These are phyloP conservation scores for Pipra filicauda DNA, from an alignment of 2,113 vertebrate species.

Conservation along the genomic window DNA sequence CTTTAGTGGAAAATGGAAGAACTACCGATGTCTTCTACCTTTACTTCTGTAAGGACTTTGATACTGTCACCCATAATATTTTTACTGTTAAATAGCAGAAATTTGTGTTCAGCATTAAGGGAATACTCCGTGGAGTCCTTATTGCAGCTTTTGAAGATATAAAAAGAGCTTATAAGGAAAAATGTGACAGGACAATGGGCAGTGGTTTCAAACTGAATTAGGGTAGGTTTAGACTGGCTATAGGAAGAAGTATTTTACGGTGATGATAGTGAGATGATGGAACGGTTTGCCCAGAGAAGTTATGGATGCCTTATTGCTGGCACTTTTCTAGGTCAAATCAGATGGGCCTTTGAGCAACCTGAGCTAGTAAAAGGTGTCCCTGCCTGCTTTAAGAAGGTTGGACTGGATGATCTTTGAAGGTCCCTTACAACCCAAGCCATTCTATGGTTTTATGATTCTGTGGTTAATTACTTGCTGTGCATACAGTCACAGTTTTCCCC, in stretches of 20 bases:
- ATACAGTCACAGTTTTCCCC: not conserved
- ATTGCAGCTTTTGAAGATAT: not conserved
- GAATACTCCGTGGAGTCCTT: not conserved
- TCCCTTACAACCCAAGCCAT: not conserved
- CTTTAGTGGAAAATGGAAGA: not conserved
- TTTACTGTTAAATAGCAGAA: not conserved
- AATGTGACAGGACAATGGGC: not conserved
- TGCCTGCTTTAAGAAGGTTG: accelerated
- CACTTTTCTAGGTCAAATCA: not conserved
- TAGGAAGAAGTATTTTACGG: not conserved
- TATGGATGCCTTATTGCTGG: not conserved
- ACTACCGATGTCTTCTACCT: accelerated
- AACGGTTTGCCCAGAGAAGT: not conserved
- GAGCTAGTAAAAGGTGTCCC: not conserved
- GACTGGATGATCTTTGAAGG: not conserved
- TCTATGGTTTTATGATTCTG: not conserved
- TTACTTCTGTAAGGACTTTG: not conserved
- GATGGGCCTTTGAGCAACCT: not conserved
- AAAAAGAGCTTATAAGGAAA: not conserved
- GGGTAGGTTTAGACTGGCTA: not conserved
- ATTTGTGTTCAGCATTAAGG: not conserved
- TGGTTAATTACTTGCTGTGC: not conserved
- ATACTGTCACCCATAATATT: not conserved
- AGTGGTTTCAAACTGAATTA: not conserved
- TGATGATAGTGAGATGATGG: not conserved